Conservation (phyloP, 2,113 vertebrate species). For the Cyanoramphus novaezelandiae region DNA sequence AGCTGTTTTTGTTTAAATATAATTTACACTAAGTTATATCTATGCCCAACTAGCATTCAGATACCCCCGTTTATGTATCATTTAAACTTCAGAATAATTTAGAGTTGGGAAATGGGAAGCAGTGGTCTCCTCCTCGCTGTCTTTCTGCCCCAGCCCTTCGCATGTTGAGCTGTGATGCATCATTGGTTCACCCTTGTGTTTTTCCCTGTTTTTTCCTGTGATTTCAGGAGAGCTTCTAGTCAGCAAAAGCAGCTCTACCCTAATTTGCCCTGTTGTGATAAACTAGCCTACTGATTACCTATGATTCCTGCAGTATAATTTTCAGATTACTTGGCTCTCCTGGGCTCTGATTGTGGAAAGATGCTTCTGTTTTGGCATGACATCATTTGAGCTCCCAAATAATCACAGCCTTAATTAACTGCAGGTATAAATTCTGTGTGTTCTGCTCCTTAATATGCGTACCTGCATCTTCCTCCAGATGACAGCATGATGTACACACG, state of each 20-base stretch:
- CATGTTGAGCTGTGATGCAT: not conserved
- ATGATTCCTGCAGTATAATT: constrained; percentile 20
- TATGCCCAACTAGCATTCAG: not conserved
- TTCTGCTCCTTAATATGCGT: not conserved
- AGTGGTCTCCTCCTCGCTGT: not conserved
- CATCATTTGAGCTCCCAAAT: constrained; percentile 22
- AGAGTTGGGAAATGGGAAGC: not conserved
- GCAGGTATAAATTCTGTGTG: not conserved
- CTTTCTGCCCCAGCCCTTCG: not conserved
- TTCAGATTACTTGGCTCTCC: constrained; percentile 47
- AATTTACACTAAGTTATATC: not conserved
- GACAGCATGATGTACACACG: not conserved
- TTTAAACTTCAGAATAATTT: not conserved
- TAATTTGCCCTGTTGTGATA: constrained; percentile 30
- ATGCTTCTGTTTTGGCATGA: constrained; percentile 38
- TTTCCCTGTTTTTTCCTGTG: not conserved
- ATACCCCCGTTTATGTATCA: not conserved
- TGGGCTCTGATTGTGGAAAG: constrained; percentile 31
- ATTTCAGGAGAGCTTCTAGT: constrained; percentile 2
- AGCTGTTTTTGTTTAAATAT: not conserved
- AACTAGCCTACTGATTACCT: constrained; percentile 51
- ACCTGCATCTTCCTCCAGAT: not conserved
- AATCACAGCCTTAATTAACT: not conserved
- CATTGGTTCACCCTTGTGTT: not conserved
- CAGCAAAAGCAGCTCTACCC: not conserved